phyloP scores from a whole-genome alignment of 2,113 vertebrate genomes.

The Crotalus viridis region DNA sequence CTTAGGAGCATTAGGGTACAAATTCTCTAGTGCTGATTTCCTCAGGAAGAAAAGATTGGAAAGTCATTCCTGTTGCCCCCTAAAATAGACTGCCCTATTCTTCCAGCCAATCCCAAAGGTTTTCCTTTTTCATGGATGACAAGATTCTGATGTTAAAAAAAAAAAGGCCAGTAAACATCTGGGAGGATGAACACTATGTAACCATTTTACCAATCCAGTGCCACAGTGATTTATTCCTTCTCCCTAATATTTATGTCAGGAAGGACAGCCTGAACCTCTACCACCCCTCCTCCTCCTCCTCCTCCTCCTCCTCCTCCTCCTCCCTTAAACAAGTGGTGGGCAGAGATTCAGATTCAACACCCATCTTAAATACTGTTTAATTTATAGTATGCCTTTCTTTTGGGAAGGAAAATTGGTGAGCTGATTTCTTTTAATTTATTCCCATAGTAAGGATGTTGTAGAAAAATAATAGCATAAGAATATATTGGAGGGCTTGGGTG shows the following conservation, averaged over 20 bases:
- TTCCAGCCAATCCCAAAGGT: neutral
- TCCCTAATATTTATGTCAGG: neutral
- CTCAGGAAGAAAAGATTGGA: neutral
- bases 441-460: neutral
- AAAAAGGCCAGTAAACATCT: neutral
- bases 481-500: neutral
- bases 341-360: neutral
- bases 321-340: too few species aligned
- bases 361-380: neutral
- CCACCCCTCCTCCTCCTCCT: too few species aligned
- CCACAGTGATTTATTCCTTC: neutral
- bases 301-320: too few species aligned
- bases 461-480: conserved; percentile 20
- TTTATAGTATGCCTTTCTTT: conserved; percentile 19
- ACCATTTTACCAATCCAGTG: neutral
- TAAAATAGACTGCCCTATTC: neutral
- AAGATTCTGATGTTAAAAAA: neutral
- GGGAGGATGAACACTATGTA: neutral
- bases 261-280: neutral
- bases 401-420: neutral
- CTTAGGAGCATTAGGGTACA: neutral
- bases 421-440: neutral
- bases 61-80: neutral
- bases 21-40: neutral
- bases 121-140: neutral